Conservation (phyloP, 2,888 invertebrate species). For the Acrobasis repandana region DNA sequence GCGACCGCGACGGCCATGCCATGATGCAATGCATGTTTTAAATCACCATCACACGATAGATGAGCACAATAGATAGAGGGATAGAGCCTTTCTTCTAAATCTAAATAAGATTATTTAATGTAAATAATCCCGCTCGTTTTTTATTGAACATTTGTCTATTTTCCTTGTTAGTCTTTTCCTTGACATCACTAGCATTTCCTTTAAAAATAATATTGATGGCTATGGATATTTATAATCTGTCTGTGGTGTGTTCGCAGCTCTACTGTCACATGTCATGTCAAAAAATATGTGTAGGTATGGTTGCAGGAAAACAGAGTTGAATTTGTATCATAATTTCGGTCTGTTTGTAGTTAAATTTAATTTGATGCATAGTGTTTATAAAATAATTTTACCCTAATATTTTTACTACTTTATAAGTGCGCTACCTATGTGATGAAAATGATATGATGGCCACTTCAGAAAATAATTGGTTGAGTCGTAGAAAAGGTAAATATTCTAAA, state of each 20-base stretch:
- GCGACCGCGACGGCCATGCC: no score
- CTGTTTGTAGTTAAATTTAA: conserved; percentile 38
- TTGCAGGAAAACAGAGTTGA: conserved; percentile 57
- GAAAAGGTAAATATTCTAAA: conserved; percentile 67
- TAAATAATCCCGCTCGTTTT: no score
- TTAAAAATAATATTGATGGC: no score
- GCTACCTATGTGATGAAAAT: conserved; percentile 46
- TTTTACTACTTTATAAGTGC: conserved; percentile 26
- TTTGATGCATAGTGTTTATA: conserved; percentile 41
- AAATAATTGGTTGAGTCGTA: conserved; percentile 77
- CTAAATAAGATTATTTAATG: no score
- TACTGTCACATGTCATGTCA: conserved; percentile 26
- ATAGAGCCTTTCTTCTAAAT: no score
- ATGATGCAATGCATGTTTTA: no score
- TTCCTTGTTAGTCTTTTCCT: no score
- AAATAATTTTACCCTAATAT: conserved; percentile 32
- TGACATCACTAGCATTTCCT: no score
- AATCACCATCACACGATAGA: no score
- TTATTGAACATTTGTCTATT: no score
- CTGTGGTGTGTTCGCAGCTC: not conserved
- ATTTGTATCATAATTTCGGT: conserved; percentile 49
- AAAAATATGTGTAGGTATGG: conserved; percentile 29
- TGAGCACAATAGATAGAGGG: no score
- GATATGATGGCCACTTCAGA: conserved; percentile 77
- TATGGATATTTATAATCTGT: no score